Conservation (phyloP, 2,113 vertebrate species). For the Mus spicilegus region DNA sequence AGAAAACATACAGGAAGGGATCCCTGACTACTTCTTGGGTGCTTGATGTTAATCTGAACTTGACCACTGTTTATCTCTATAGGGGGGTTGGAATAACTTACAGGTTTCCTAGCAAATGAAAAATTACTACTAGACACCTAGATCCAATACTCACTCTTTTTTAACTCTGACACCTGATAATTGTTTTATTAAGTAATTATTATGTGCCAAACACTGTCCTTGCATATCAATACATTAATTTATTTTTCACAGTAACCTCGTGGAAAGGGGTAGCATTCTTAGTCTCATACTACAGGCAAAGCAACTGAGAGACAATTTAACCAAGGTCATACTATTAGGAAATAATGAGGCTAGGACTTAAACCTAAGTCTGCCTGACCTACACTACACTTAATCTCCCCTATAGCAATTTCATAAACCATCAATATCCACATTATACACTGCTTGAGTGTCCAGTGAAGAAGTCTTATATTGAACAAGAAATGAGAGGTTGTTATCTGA, state of each 20-base stretch:
- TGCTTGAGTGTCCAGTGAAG: slow-evolving; percentile 19
- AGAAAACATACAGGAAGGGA: slow-evolving; percentile 57
- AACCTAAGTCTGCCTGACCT: slow-evolving; percentile 13
- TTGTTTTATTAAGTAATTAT: slow-evolving; percentile 34
- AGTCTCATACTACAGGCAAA: neutral
- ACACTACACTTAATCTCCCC: slow-evolving; percentile 19
- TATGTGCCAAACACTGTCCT: slow-evolving; percentile 50
- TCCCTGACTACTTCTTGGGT: neutral
- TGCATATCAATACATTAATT: slow-evolving; percentile 36
- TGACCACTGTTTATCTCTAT: slow-evolving; percentile 6
- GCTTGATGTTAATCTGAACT: slow-evolving; percentile 31
- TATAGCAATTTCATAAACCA: slow-evolving; percentile 37
- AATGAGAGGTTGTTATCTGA: slow-evolving; percentile 18
- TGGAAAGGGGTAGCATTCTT: slow-evolving; percentile 15
- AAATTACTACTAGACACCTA: slow-evolving; percentile 27
- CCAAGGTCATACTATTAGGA: slow-evolving; percentile 19
- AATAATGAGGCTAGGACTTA: slow-evolving; percentile 22
- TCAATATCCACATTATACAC: neutral
- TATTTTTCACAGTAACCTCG: slow-evolving; percentile 49
- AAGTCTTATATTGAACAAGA: slow-evolving; percentile 13
- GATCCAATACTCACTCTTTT: slow-evolving; percentile 35
- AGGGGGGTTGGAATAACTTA: neutral
- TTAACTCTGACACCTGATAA: slow-evolving; percentile 17
- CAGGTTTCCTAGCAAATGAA: slow-evolving; percentile 37
- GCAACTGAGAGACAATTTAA: slow-evolving; percentile 35